These are phyloP conservation scores for Myotis brandtii DNA, from an alignment of 2,113 vertebrate genomes.

Conservation along the genomic window DNA sequence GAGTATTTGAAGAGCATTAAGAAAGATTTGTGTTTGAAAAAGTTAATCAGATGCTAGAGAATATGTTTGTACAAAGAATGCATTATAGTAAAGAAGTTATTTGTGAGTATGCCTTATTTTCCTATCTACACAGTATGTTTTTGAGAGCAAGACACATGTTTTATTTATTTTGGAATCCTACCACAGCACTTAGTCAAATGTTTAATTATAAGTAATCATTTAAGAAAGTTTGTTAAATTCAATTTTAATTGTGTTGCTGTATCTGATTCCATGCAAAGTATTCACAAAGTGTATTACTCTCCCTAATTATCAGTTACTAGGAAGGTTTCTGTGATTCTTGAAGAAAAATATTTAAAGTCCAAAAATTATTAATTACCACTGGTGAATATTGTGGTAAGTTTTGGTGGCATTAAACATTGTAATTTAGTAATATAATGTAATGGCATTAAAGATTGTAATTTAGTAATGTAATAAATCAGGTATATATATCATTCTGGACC, in stretches of 20 bases:
- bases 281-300: neutral
- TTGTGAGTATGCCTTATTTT: neutral
- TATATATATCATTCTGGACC: no score
- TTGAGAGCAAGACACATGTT: neutral
- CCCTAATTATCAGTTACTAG: neutral
- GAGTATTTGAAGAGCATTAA: neutral
- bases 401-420: neutral
- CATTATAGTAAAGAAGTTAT: neutral
- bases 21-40: conserved; percentile 7
- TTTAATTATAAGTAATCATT: conserved; percentile 13
- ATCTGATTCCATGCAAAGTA: neutral
- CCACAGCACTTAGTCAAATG: neutral
- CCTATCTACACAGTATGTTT: neutral
- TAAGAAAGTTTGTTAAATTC: neutral
- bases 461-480: neutral
- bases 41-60: conserved; percentile 17
- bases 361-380: neutral
- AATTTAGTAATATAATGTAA: neutral
- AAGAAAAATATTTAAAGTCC: conserved; percentile 30
- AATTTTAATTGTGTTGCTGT: conserved; percentile 23
- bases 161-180: neutral
- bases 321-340: neutral
- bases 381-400: neutral
- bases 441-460: neutral
- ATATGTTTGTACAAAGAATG: neutral